phyloP scores from a whole-genome alignment of 2,888 invertebrate genomes.

The Xestia xanthographa region DNA sequence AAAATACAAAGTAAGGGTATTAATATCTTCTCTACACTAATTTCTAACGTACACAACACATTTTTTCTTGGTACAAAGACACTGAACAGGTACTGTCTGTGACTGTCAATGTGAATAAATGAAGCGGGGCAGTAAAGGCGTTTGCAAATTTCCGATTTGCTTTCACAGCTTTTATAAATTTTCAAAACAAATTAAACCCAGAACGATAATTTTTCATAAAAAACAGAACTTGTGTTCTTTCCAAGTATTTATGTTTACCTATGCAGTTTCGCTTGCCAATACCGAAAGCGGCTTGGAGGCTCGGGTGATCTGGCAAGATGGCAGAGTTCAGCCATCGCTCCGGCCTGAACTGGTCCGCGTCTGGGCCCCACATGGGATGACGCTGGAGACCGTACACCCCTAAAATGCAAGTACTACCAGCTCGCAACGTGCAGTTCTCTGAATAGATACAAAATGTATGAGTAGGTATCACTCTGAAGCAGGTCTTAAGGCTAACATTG shows the following conservation, averaged over 20 bases:
- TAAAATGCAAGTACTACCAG: neutral
- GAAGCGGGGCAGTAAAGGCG: too few relatives aligned
- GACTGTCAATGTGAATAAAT: too few relatives aligned
- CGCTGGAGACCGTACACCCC: slow-evolving; percentile 64
- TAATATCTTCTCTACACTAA: neutral
- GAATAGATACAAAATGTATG: neutral
- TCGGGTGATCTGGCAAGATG: slow-evolving; percentile 70
- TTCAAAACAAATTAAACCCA: too few relatives aligned
- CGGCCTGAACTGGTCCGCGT: slow-evolving; percentile 75
- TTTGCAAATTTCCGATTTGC: too few relatives aligned
- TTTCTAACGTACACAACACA: neutral
- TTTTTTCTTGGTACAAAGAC: neutral
- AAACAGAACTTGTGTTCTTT: neutral
- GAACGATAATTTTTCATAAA: too few relatives aligned
- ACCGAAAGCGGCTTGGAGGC: slow-evolving; percentile 74
- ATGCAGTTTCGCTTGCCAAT: slow-evolving; percentile 75
- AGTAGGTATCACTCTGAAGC: neutral
- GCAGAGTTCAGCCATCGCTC: slow-evolving; percentile 76
- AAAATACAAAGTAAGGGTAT: neutral
- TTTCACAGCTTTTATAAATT: too few relatives aligned
- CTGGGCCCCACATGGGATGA: slow-evolving; percentile 77
- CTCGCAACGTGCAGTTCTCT: slow-evolving; percentile 3
- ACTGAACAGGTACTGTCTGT: too few relatives aligned
- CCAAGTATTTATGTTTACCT: slow-evolving; percentile 60
- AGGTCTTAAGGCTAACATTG: neutral